phyloP scores from a whole-genome alignment of 30 jellyfish, hydroid and myxozoan genomes.

The Haliclystus octoradiatus region DNA sequence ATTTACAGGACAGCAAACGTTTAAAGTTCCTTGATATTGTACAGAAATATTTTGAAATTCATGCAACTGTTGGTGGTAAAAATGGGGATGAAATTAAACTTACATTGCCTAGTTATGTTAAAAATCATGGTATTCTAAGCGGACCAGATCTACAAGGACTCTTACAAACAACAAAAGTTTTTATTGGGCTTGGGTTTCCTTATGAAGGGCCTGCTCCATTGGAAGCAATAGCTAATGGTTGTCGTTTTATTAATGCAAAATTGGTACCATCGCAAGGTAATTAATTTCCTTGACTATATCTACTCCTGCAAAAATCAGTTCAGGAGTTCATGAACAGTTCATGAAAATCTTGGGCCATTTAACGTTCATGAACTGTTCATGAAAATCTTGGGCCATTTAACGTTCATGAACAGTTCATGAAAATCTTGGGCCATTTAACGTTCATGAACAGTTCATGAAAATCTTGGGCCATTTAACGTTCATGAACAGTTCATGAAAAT shows the following conservation, averaged over 20 bases:
- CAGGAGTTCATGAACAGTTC: too few species aligned
- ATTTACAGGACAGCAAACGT: conserved; percentile 40
- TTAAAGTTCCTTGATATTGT: conserved; percentile 56
- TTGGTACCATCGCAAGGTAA: conserved; percentile 70
- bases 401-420: too few species aligned
- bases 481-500: too few species aligned
- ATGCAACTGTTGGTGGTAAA: conserved; percentile 80
- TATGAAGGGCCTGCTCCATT: conserved; percentile 99
- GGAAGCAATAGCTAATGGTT: conserved; percentile 96
- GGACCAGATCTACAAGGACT: conserved; percentile 45
- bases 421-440: too few species aligned
- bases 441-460: too few species aligned
- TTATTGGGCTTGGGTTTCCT: conserved; percentile 98
- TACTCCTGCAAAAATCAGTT: not conserved
- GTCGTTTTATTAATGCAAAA: conserved; percentile 82
- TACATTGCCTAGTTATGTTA: conserved; percentile 61
- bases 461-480: too few species aligned
- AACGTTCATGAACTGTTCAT: too few species aligned
- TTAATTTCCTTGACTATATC: conserved; percentile 2
- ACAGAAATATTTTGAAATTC: conserved; percentile 84
- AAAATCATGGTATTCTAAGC: conserved; percentile 76
- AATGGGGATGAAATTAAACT: not conserved
- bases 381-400: too few species aligned
- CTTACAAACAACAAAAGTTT: conserved; percentile 60
- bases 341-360: too few species aligned